Evolutionary conservation across 2,113 vertebrate genomes (phyloP).

Genomic region (Gulo gulo): DNA sequence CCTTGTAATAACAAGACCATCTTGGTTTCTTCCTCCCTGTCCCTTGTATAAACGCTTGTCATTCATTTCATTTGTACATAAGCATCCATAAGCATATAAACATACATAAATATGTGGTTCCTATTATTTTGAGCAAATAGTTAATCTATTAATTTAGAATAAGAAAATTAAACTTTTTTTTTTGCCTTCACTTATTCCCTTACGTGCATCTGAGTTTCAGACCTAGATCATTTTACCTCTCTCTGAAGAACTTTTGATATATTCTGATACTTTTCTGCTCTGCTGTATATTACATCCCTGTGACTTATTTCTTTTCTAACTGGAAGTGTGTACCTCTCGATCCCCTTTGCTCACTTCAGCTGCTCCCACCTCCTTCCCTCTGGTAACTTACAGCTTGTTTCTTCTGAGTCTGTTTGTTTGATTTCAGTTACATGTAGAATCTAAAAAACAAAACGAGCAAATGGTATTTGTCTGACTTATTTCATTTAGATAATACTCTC

Average conservation of each 20-base stretch:
- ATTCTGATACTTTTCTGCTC: not conserved
- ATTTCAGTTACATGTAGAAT: no score
- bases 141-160: not conserved
- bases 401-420: not conserved
- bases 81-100: not conserved
- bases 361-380: not conserved
- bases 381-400: not conserved
- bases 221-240: not conserved
- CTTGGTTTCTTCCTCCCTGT: not conserved
- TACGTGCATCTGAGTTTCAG: not conserved
- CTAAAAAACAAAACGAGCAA: no score
- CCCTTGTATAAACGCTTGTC: not conserved
- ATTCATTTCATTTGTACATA: not conserved
- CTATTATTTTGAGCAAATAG: not conserved
- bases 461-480: not conserved
- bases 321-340: not conserved
- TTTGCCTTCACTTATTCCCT: not conserved
- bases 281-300: not conserved
- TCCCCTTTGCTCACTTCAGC: not conserved
- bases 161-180: not conserved
- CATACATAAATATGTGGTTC: not conserved
- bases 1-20: not conserved
- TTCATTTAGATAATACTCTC: not conserved
- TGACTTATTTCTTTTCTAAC: not conserved
- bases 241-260: not conserved